These are phyloP conservation scores for Epirrhoe tristata DNA, from an alignment of 2,888 invertebrate genomes.

Conservation along the genomic window DNA sequence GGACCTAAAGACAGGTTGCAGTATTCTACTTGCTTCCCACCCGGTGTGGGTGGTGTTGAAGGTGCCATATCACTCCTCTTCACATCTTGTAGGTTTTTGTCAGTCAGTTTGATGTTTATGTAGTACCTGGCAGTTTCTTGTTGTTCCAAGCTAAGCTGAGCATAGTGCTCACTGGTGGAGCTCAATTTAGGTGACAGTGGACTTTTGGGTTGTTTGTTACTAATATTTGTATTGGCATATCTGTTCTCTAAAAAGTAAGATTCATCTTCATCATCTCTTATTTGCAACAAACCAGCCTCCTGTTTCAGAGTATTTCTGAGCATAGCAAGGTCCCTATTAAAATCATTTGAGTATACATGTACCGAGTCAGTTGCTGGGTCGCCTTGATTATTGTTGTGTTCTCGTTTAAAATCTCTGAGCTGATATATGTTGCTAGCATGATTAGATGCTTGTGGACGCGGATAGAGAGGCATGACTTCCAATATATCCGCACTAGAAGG, in stretches of 20 bases:
- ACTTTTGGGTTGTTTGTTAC: conserved; percentile 50
- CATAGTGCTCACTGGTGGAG: conserved; percentile 79
- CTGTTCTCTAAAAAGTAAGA: conserved; percentile 68
- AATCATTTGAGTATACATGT: conserved; percentile 78
- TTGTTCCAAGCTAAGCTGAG: conserved; percentile 74
- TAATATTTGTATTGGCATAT: conserved; percentile 62
- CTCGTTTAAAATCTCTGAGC: conserved; percentile 82
- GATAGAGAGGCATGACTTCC: conserved; percentile 83
- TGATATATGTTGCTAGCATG: conserved; percentile 85
- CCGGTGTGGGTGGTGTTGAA: conserved; percentile 68
- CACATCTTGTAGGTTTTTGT: conserved; percentile 53
- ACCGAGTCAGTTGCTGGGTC: conserved; percentile 58
- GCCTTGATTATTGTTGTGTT: conserved; percentile 75
- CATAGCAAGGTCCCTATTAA: conserved; percentile 75
- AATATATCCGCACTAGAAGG: conserved; percentile 84
- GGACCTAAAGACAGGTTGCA: conserved; percentile 65
- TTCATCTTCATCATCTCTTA: conserved; percentile 77
- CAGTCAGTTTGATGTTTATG: conserved; percentile 74
- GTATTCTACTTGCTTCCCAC: conserved; percentile 70
- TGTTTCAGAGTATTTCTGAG: conserved; percentile 70
- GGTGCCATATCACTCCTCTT: conserved; percentile 63
- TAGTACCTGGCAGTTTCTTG: conserved; percentile 72
- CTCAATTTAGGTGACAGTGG: conserved; percentile 76
- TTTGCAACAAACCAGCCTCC: conserved; percentile 68
- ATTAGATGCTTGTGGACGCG: conserved; percentile 66